Conservation (phyloP, 2,888 invertebrate species). For the Microdon myrmicae region DNA sequence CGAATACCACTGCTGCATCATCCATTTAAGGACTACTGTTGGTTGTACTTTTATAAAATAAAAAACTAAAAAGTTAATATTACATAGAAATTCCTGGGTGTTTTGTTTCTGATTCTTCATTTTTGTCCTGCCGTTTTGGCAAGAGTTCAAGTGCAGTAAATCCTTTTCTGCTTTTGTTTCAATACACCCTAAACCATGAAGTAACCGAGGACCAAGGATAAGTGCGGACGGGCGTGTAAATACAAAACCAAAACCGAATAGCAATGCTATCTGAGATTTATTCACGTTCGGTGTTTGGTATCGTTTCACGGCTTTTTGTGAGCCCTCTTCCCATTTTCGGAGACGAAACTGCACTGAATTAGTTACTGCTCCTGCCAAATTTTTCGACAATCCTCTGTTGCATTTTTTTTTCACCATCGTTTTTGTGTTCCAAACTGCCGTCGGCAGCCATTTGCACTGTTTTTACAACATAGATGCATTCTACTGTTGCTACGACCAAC, state of each 20-base stretch:
- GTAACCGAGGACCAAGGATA: slow-evolving; percentile 20
- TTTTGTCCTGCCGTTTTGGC: slow-evolving; percentile 24
- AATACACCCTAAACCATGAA: slow-evolving; percentile 17
- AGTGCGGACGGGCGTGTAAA: slow-evolving; percentile 36
- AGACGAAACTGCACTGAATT: slow-evolving; percentile 16
- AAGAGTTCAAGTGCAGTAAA: slow-evolving; percentile 47
- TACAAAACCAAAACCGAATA: slow-evolving; percentile 23
- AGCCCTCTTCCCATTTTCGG: neutral
- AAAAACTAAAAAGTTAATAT: too few species aligned
- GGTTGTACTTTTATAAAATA: too few species aligned
- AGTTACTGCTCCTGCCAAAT: slow-evolving; percentile 35
- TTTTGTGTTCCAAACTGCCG: neutral
- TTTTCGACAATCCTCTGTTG: slow-evolving; percentile 8
- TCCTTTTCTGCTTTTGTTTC: slow-evolving; percentile 45
- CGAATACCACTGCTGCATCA: neutral
- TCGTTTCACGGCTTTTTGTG: slow-evolving; percentile 42
- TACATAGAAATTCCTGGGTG: slow-evolving; percentile 2
- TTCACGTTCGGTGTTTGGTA: slow-evolving; percentile 39
- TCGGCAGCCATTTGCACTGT: slow-evolving; percentile 2
- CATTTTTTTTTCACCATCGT: slow-evolving; percentile 1
- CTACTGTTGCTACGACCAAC: neutral
- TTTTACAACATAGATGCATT: slow-evolving; percentile 30
- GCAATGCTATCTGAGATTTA: slow-evolving; percentile 25
- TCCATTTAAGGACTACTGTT: too few species aligned
- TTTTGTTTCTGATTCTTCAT: neutral